Evolutionary conservation across 2,797 vertebrate genomes (phyloP), one percentile per base, ranked within the genome.

Genomic region (Taeniopygia guttata): DNA sequence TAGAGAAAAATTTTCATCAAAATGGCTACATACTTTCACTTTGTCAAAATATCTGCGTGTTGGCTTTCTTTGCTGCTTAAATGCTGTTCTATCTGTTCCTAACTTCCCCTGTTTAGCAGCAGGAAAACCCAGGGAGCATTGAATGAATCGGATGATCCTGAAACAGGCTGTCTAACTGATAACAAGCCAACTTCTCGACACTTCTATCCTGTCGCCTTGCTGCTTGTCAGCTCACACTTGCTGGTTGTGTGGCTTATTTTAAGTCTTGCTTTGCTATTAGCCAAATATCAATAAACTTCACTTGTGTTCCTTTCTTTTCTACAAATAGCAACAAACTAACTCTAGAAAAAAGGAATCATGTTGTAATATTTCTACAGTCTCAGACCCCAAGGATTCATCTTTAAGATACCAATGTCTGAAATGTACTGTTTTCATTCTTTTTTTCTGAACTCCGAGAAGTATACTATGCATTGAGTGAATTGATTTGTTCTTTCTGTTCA

Each of bases 201-300:
- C 98, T 99, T 99, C 99, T 99, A 99, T 97, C 99, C 99, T 97
- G 99, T 99, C 97, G 99, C 99, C 97, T 98, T 99, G 98, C 98
- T 99, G 97, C 99, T 99, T 89, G 99, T 99, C 98, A 99, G 99
- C 98, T 99, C 99, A 72, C 99, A 99, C 97, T 98, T 99, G 98
- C 98, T 99, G 98, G 99, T 99, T 69, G 99, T 99, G 98, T 99
- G 99, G 99, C 99, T 99, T 97, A 99, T 99, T 98, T 98, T 99
- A 98, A 99, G 99, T 99, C 99, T 99, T 97, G 99, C 99, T 96
- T 99, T 99, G 98, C 98, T 99, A 98, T 98, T 99, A 98, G 99
- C 99, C 98, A 99, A 99, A 99, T 99, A 99, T 98, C 99, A 99
- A 99, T 99, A 98, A 99, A 99, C 97, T 98, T 97, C 92, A 94